These are phyloP conservation scores for Pollenia angustigena DNA, from an alignment of 2,888 invertebrate species.

Conservation along the genomic window DNA sequence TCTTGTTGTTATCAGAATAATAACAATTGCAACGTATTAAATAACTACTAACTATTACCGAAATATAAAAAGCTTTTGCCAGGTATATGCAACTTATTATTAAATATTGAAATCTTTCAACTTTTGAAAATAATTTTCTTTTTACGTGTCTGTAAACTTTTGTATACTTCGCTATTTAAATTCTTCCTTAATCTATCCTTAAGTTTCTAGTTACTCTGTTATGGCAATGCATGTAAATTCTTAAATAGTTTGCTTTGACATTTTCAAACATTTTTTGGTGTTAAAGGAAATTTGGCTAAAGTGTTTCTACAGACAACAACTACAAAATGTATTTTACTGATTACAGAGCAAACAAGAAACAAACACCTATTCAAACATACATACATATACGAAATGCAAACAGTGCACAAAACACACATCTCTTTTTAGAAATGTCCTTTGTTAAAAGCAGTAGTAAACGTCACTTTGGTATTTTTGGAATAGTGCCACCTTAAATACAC, in stretches of 20 bases:
- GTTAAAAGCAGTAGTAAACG: slow-evolving; percentile 10
- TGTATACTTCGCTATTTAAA: background rate
- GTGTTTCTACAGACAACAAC: background rate
- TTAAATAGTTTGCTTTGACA: slow-evolving; percentile 28
- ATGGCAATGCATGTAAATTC: slow-evolving; percentile 13
- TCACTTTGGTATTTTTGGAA: slow-evolving; percentile 32
- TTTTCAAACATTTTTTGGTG: slow-evolving; percentile 1
- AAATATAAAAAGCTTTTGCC: too few relatives aligned
- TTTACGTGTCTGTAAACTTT: background rate
- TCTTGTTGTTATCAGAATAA: too few relatives aligned
- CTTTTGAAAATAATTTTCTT: too few relatives aligned
- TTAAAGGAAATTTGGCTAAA: slow-evolving; percentile 24
- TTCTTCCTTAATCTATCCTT: too few relatives aligned
- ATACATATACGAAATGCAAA: background rate
- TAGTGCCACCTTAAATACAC: slow-evolving; percentile 9
- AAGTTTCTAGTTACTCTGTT: background rate
- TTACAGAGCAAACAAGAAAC: slow-evolving; percentile 19
- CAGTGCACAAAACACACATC: background rate
- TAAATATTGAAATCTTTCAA: too few relatives aligned
- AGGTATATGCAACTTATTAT: too few relatives aligned
- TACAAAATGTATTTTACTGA: slow-evolving; percentile 5
- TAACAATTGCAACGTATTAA: too few relatives aligned
- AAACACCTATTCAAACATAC: background rate
- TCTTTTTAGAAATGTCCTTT: background rate
- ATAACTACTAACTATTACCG: too few relatives aligned